Conservation (phyloP, 2,113 vertebrate species). For the Pleuronectes platessa region DNA sequence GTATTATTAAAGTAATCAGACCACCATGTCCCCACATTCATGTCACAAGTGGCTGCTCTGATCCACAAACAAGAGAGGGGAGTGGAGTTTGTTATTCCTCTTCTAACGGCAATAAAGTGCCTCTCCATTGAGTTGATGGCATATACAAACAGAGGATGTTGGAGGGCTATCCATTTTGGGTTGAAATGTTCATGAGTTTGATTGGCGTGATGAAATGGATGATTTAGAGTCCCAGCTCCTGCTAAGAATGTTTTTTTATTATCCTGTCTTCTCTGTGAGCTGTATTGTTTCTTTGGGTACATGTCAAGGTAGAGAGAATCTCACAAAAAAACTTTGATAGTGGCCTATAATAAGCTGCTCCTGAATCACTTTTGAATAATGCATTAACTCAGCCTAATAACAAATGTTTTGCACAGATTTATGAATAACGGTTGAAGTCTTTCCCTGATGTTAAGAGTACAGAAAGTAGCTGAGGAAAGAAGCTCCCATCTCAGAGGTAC, state of each 20-base stretch:
- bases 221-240: constrained; percentile 14
- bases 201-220: constrained; percentile 27
- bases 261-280: not conserved
- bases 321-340: constrained; percentile 37
- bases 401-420: constrained; percentile 38
- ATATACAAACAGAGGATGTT: constrained; percentile 38
- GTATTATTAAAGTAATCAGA: constrained; percentile 86
- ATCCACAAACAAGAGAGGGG: constrained; percentile 67
- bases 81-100: constrained; percentile 58
- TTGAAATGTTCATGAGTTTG: constrained; percentile 54
- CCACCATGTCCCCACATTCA: constrained; percentile 66
- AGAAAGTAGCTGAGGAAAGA: not conserved
- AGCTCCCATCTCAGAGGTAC: no score
- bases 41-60: constrained; percentile 67
- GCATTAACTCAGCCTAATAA: constrained; percentile 46
- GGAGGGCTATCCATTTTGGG: constrained; percentile 10
- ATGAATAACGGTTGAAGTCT: constrained; percentile 27
- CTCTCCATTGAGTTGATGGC: constrained; percentile 23
- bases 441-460: constrained; percentile 12
- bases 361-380: constrained; percentile 55
- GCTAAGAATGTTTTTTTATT: constrained; percentile 11
- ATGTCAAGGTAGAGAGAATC: constrained; percentile 24
- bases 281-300: constrained; percentile 27
- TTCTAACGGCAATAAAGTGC: constrained; percentile 18
- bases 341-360: constrained; percentile 47